Evolutionary conservation across 2,113 vertebrate species (phyloP), one percentile per base, ranked within the genome.

Genomic region (Nothobranchius furzeri): DNA sequence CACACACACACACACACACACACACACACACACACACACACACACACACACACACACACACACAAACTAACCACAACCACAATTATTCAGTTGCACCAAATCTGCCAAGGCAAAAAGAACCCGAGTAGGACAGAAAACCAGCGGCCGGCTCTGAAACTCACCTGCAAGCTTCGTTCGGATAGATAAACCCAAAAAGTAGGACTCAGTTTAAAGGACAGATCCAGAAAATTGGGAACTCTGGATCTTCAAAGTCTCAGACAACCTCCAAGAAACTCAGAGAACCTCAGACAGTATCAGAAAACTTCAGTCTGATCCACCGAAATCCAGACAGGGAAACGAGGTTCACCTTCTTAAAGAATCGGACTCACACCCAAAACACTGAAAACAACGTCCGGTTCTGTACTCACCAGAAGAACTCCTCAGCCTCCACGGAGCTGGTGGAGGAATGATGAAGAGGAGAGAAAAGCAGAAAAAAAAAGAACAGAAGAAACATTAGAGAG

Each of bases 341-440:
- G 30, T 30, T 30, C 30, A 30, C 3, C 30, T 30, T 30, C 37
- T 9, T 3, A 40, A 40, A 40, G 37, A 4, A 40, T 40, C 37
- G 1, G 9, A 40, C 6, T 8, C 37, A 40, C 37, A 14, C 11
- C 17, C 37, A 35, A 14, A 60, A 35, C n/a, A 20, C 30, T 30
- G 30, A 30, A 30, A 30, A 30, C 30, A 3, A 30, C 37, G 37
- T 9, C 37, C 37, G 7, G 37, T 40, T 40, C 37, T 7, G 47
- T 71, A 88, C 87, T 88, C 56, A 88, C 87, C 83, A 82, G 40
- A 62, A 53, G 40, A 64, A 7, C 8, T 10, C 2, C 14, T 78
- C 76, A 6, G 15, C 58, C 73, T 85, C 87, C 73, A 47, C 70
- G 51, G 42, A 69, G 68, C 83, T 84, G 76, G 43, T 63, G 65